phyloP scores from a whole-genome alignment of 2,113 vertebrate genomes.

The Oceanodroma tethys region DNA sequence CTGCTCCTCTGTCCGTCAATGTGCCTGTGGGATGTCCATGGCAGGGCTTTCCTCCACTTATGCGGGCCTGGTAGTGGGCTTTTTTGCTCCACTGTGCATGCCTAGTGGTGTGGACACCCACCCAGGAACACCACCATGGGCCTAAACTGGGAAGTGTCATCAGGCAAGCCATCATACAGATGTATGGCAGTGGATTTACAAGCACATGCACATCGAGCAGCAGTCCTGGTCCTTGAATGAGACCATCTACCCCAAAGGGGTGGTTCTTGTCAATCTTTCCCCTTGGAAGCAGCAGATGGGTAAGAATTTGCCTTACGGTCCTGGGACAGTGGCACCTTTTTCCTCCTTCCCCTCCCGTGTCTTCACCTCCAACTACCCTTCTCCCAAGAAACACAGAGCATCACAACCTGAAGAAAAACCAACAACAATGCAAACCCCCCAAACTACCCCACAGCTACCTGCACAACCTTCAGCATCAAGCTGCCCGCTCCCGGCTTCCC shows the following conservation, averaged over 20 bases:
- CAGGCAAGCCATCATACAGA: background rate
- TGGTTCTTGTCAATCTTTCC: background rate
- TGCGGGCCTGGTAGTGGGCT: background rate
- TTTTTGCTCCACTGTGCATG: background rate
- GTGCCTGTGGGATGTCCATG: background rate
- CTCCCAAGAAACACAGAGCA: background rate
- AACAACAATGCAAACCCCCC: background rate
- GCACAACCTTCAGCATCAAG: background rate
- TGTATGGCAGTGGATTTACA: background rate
- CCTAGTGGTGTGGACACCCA: background rate
- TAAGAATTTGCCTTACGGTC: background rate
- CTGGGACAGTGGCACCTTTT: background rate
- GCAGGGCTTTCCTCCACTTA: background rate
- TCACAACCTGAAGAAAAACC: background rate
- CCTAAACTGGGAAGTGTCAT: background rate
- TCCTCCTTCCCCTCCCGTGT: background rate
- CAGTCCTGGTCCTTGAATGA: background rate
- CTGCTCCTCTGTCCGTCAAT: background rate
- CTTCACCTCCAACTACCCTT: background rate
- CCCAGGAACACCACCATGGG: background rate
- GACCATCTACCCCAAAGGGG: background rate
- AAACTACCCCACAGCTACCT: background rate
- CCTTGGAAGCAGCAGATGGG: background rate
- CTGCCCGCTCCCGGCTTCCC: background rate
- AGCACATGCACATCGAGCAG: fast-evolving